Conservation (phyloP, 1,140 invertebrate species). For the Nephotettix cincticeps region DNA sequence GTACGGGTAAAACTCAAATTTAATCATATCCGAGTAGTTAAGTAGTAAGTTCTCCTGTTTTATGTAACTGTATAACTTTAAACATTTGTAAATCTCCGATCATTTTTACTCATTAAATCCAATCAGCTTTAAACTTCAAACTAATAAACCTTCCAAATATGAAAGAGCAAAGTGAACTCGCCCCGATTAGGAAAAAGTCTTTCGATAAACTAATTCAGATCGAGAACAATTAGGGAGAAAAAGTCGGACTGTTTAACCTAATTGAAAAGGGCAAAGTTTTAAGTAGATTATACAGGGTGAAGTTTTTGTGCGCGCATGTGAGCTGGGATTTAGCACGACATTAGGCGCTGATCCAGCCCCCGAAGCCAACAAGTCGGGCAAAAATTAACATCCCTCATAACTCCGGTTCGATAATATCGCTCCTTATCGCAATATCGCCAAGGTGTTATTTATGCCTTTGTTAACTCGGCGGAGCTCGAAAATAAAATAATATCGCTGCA, state of each 20-base stretch:
- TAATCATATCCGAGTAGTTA: too few species aligned
- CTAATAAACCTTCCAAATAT: too few species aligned
- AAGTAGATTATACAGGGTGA: conserved; percentile 3
- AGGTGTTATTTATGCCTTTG: conserved; percentile 2
- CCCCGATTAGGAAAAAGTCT: not conserved
- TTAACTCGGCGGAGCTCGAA: not conserved
- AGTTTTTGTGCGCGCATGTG: not conserved
- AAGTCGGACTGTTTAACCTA: not conserved
- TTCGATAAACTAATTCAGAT: not conserved
- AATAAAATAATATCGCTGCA: not conserved
- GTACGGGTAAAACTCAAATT: too few species aligned
- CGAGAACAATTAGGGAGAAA: not conserved
- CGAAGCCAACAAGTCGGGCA: not conserved
- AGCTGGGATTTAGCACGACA: not conserved
- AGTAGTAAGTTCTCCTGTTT: too few species aligned
- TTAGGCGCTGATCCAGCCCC: not conserved
- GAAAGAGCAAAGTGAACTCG: too few species aligned
- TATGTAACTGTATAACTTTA: too few species aligned
- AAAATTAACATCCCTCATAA: conserved; percentile 1
- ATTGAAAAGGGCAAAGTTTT: conserved; percentile 10
- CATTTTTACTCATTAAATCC: too few species aligned
- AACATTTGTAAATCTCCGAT: too few species aligned
- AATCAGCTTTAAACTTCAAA: too few species aligned
- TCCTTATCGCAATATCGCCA: not conserved
- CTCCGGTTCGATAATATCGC: not conserved